These are phyloP conservation scores for Delia radicum DNA, from an alignment of 1,140 invertebrate species.

Conservation along the genomic window DNA sequence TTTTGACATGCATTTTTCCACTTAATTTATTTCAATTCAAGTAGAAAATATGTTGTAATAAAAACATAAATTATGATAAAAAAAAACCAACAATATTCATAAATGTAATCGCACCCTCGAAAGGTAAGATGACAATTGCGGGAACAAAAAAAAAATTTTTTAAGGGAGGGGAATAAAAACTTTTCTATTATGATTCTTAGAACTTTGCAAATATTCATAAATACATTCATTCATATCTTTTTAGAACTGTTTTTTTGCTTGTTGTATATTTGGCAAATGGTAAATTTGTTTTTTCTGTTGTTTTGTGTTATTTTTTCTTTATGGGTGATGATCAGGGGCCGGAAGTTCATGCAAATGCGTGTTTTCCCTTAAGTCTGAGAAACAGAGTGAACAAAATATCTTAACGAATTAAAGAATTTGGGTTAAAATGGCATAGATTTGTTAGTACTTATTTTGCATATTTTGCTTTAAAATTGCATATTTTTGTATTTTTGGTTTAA, in stretches of 20 bases:
- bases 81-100: background rate
- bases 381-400: too few species aligned
- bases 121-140: background rate
- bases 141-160: background rate
- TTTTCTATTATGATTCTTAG: conserved; percentile 6
- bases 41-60: conserved; percentile 6
- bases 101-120: background rate
- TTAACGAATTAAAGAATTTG: too few species aligned
- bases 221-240: background rate
- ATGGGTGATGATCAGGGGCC: too few species aligned
- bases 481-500: too few species aligned
- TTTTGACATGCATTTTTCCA: conserved; percentile 14
- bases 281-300: background rate
- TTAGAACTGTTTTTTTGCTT: background rate
- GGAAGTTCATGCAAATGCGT: too few species aligned
- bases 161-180: too few species aligned
- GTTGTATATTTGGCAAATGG: background rate
- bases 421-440: too few species aligned
- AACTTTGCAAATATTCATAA: background rate
- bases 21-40: conserved; percentile 12
- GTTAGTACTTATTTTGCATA: too few species aligned
- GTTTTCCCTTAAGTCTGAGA: too few species aligned
- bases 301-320: too few species aligned
- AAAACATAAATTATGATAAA: conserved; percentile 2
- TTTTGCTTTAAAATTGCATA: too few species aligned